phyloP scores from a whole-genome alignment of 2,797 vertebrate species.

The Mormyrops boulengeri region DNA sequence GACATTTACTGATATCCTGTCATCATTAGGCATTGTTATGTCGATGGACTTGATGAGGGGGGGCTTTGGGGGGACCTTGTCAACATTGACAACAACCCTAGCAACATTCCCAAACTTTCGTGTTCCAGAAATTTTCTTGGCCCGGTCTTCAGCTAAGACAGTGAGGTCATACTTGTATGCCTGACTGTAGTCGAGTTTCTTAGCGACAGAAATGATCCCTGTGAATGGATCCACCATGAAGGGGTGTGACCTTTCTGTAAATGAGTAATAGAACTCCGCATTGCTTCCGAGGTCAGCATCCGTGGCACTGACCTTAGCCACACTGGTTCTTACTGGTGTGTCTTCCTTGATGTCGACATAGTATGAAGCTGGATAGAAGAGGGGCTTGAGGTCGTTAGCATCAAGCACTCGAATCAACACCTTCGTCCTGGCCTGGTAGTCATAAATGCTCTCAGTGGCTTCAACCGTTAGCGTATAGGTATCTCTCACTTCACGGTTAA shows the following conservation, averaged over 20 bases:
- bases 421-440: slow-evolving; percentile 71
- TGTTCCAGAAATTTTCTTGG: slow-evolving; percentile 78
- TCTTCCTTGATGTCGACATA: slow-evolving; percentile 76
- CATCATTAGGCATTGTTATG: slow-evolving; percentile 40
- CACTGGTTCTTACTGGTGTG: slow-evolving; percentile 64
- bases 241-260: slow-evolving; percentile 69
- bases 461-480: slow-evolving; percentile 79
- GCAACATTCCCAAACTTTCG: slow-evolving; percentile 83
- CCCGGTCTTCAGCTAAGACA: slow-evolving; percentile 86
- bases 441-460: slow-evolving; percentile 68
- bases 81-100: slow-evolving; percentile 67
- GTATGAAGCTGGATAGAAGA: slow-evolving; percentile 92
- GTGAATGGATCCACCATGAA: slow-evolving; percentile 83
- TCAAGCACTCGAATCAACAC: slow-evolving; percentile 83
- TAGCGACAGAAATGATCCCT: slow-evolving; percentile 70
- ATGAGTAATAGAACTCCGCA: slow-evolving; percentile 82
- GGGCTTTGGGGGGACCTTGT: slow-evolving; percentile 57
- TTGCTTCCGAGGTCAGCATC: slow-evolving; percentile 89
- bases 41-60: slow-evolving; percentile 58
- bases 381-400: slow-evolving; percentile 89
- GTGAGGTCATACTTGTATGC: slow-evolving; percentile 72
- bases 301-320: slow-evolving; percentile 81
- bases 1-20: slow-evolving; percentile 62
- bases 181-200: slow-evolving; percentile 73
- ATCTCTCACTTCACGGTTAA: slow-evolving; percentile 88